Evolutionary conservation across 23 tunicate genomes (phyloP).

Genomic region (Styela plicata): DNA sequence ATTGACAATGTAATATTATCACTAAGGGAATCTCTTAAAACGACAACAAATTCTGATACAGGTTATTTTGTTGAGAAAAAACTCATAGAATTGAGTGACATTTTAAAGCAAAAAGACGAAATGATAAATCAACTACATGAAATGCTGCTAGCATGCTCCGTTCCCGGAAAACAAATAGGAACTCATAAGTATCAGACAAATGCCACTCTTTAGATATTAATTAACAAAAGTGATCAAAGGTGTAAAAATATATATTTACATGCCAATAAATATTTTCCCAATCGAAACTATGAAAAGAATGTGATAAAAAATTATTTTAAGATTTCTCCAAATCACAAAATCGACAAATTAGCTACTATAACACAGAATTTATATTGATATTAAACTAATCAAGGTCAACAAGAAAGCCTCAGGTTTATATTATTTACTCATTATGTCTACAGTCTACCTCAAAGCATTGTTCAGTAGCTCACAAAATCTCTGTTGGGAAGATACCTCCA

Average conservation of each 20-base stretch:
- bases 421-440: too few species aligned
- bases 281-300: background rate
- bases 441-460: background rate
- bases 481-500: background rate
- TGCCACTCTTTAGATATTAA: background rate
- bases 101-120: constrained; percentile 9
- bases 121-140: constrained; percentile 1
- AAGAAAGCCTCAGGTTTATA: background rate
- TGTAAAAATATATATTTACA: too few species aligned
- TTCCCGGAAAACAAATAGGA: background rate
- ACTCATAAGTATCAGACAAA: background rate
- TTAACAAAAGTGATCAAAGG: background rate
- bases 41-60: background rate
- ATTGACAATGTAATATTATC: constrained; percentile 2
- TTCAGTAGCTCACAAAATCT: background rate
- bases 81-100: background rate
- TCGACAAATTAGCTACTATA: background rate
- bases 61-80: background rate
- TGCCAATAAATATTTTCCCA: background rate
- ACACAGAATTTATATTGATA: background rate
- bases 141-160: background rate
- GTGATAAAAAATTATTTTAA: too few species aligned
- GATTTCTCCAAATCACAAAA: background rate
- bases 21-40: background rate
- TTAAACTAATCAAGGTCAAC: background rate